Evolutionary conservation across 2,797 vertebrate genomes (phyloP), one percentile per base, ranked within the genome.

Genomic region (Anguilla megastoma): DNA sequence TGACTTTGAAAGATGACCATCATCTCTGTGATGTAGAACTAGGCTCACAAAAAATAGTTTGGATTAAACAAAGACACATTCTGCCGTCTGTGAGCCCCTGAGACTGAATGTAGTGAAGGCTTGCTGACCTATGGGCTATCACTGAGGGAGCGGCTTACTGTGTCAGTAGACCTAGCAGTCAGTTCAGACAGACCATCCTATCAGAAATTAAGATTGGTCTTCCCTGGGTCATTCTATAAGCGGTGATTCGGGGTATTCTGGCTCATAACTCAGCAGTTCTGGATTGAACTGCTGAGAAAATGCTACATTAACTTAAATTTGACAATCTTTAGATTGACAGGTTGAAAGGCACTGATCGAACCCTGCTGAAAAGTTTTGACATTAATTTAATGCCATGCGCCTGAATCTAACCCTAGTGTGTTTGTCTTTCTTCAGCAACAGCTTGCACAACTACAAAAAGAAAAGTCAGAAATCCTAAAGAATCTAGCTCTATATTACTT

Each of bases 401-500:
- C 52, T 10, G 41, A 21, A 36, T 63, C 69, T 88, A 63, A 88
- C 36, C 6, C 12, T 48, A 52, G 16, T 86, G 71, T 52, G 33
- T 27, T 80, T 9, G 36, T 90, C 82, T 89, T 88, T 94, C 96
- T 95, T 92, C 96, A 99, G 98, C 98, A 99, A 99, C 98, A 99
- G 98, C 96, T 99, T 94, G 97, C 98, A 95, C 98, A 99, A 93
- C 97, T 99, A 87, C 98, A 99, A 95, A 99, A 99, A 92, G 98
- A 99, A 92, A 99, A 99, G 94, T 99, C 98, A 0, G 98, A 99
- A 95, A 99, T 99, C 90, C 96, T 99, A 94, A 99, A 99, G 96
- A 99, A 99, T 95, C 92, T 99, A 95, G 98, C 98, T n/a, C 96
- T 99, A 84, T 99, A 99, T 95, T 99, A 99, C 94, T 99, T 99